These are phyloP conservation scores for Myiothlypis coronata DNA, from an alignment of 2,797 vertebrate species.

Conservation along the genomic window DNA sequence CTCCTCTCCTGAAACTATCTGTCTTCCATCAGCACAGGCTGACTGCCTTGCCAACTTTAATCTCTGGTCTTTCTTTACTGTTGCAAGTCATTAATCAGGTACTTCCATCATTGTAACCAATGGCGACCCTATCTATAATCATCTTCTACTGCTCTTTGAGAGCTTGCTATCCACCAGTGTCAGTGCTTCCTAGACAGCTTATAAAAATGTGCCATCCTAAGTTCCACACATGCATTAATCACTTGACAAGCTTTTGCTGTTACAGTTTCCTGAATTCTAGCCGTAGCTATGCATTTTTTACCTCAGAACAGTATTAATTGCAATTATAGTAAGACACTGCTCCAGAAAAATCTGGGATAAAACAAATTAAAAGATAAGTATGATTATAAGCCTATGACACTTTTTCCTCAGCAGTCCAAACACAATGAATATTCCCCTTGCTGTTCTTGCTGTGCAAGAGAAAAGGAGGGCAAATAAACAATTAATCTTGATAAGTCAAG, in stretches of 20 bases:
- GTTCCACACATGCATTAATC: slow-evolving; percentile 27
- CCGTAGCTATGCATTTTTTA: not conserved
- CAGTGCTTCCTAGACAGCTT: not conserved
- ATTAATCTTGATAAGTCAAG: not conserved
- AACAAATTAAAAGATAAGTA: slow-evolving; percentile 5
- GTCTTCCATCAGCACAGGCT: slow-evolving; percentile 13
- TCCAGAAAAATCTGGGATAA: not conserved
- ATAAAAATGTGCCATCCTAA: slow-evolving; percentile 27
- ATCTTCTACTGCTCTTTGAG: slow-evolving; percentile 18
- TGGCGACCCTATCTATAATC: slow-evolving; percentile 39
- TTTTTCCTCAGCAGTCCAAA: not conserved
- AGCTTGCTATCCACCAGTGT: not conserved
- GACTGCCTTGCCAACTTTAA: slow-evolving; percentile 15
- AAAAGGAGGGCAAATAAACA: not conserved
- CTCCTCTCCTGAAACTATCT: not conserved
- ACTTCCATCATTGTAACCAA: slow-evolving; percentile 32
- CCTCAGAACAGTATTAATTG: not conserved
- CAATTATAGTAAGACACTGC: not conserved
- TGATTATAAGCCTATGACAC: not conserved
- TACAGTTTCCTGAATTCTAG: not conserved
- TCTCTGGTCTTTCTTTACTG: not conserved
- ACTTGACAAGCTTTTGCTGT: not conserved
- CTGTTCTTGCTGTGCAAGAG: not conserved
- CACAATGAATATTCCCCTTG: not conserved
- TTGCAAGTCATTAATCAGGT: slow-evolving; percentile 45